Evolutionary conservation across 2,888 invertebrate species (phyloP).

Genomic region (Drosophila pseudotalamancana): DNA sequence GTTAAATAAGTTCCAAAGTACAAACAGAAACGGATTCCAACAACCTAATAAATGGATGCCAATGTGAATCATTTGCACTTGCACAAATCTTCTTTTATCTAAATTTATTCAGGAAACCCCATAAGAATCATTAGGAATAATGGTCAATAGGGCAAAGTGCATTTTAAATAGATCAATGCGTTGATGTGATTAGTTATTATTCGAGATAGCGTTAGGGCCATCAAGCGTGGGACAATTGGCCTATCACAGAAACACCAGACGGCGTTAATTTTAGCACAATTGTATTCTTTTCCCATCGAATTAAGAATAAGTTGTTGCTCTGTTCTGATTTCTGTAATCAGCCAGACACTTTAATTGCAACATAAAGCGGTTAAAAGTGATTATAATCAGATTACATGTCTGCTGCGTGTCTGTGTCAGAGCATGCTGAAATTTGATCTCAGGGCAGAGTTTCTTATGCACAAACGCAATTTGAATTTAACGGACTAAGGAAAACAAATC

Average conservation of each 20-base stretch:
- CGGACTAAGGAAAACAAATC: conserved; percentile 25
- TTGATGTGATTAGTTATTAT: conserved; percentile 9
- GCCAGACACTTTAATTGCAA: conserved; percentile 59
- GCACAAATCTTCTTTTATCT: conserved; percentile 21
- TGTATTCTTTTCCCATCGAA: not conserved
- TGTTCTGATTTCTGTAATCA: conserved; percentile 50
- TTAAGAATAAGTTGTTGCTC: conserved; percentile 52
- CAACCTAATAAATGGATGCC: conserved; percentile 21
- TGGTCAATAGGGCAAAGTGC: conserved; percentile 21
- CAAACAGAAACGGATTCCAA: conserved; percentile 30
- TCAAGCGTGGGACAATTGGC: conserved; percentile 18
- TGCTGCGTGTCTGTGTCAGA: conserved; percentile 33
- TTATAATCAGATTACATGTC: conserved; percentile 50
- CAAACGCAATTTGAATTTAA: conserved; percentile 25
- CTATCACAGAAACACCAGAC: conserved; percentile 19
- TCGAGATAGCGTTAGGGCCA: conserved; percentile 20
- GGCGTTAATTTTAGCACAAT: conserved; percentile 9
- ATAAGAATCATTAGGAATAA: conserved; percentile 11
- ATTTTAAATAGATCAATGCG: conserved; percentile 3
- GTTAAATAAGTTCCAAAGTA: conserved; percentile 61
- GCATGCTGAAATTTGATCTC: conserved; percentile 17
- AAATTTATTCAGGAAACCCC: not conserved
- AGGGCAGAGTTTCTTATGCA: too few species aligned
- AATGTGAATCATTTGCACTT: conserved; percentile 40
- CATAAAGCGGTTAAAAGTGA: conserved; percentile 32